A percentile compares a stretch with the other conserved stretches of the same genome.
Evolutionary conservation across 2,113 vertebrate genomes (phyloP).

Genomic region (Sakesphorus luctuosus): DNA sequence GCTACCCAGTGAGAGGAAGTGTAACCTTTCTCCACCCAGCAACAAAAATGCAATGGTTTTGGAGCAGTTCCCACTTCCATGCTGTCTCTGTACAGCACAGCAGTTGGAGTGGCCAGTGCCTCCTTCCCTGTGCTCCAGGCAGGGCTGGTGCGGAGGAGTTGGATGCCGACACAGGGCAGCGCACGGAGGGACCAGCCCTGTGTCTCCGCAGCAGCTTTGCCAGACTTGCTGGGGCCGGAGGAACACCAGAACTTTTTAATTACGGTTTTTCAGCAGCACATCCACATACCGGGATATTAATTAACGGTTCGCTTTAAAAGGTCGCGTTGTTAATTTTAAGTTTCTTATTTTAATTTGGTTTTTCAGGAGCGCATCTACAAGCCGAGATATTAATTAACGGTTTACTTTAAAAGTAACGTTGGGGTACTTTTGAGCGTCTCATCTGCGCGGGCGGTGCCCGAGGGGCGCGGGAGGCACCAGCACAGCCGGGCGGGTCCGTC

Average conservation of each 20-base stretch:
- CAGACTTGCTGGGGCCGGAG: background rate
- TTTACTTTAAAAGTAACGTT: background rate
- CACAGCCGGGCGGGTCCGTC: too few relatives aligned
- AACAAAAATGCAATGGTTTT: background rate
- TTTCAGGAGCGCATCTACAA: background rate
- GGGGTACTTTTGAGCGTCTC: background rate
- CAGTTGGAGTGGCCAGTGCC: rapidly evolving
- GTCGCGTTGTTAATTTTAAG: background rate
- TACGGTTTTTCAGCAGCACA: background rate
- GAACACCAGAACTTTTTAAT: background rate
- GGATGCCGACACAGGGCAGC: too few relatives aligned
- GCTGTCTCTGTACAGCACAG: background rate
- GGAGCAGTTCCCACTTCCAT: background rate
- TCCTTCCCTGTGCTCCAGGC: rapidly evolving
- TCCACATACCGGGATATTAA: background rate
- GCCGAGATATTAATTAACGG: background rate
- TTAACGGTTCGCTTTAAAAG: background rate
- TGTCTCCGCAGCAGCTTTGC: background rate
- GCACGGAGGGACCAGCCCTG: too few relatives aligned
- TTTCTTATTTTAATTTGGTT: background rate
- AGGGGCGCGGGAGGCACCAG: background rate
- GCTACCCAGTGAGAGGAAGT: background rate
- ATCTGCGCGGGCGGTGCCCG: background rate
- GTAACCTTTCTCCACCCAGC: background rate
- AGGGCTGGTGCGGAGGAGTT: too few relatives aligned